Base-by-base conservation (phyloP, 92 coral and sea anemone species). In the Plumapathes pennacea region DNA sequence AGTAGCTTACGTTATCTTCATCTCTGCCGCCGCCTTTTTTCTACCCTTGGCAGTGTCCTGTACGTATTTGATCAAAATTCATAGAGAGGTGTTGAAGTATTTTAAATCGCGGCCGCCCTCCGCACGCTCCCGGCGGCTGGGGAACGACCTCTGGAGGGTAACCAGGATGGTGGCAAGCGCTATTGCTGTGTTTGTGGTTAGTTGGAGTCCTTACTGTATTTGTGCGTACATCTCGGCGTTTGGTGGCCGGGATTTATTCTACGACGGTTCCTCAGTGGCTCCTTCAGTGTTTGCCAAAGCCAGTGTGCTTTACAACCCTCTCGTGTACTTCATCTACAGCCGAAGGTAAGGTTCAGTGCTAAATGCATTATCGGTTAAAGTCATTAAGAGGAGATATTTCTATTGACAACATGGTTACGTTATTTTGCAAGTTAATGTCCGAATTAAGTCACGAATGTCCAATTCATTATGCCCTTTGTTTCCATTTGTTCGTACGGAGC, bases 271-370 rank as follows among this genome's bases (percentile, higher is more conserved):
- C 0, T 67, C 74, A 1, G 41, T 47, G 40, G 43, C 80, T 9
- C 83, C 88, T 4, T 71, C 57, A 30, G 44, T 81, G 14, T 52
- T 75, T 38, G 88, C 94, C 6, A 81, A 81, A 54, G 57, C 88
- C 13, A 80, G 84, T 50, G 73, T 54, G 18, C 53, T 85, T 30
- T 85, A 74, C 60, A 82, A 63, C 27, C 94, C 94, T 2, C 41
- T 67, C 15, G 43, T 85, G 26, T 80, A 77, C 54, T 54, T 69
- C 14, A 26, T 85, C 5, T 52, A 74, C 28, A 80, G 72, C 61
- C 76, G 71, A 57, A 77, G 94, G 94, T 85, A 32, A 54, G 80
- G n/a, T n/a, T n/a, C n/a, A n/a, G n/a, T n/a, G n/a, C n/a, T n/a
- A n/a, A n/a, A n/a, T n/a, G n/a, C n/a, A n/a, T n/a, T n/a, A n/a